Conservation (phyloP, 2,888 invertebrate species). For the Agonopterix arenella region DNA sequence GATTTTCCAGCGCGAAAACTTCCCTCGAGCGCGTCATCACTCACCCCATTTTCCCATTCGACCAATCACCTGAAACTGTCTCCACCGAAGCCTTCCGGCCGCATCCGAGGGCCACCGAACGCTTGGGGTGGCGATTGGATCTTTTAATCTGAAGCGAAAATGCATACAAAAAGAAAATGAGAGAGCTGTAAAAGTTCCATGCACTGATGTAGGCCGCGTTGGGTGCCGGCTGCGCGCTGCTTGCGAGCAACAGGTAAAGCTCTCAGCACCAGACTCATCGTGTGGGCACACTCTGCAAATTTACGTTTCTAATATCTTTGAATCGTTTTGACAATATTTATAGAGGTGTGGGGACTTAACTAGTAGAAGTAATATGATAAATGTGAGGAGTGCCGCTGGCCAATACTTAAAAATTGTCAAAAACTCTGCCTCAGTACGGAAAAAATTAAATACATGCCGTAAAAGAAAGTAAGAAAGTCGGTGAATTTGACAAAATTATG, state of each 20-base stretch:
- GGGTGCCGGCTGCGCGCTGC: slow-evolving; percentile 9
- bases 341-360: too few relatives aligned
- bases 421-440: too few relatives aligned
- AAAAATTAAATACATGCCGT: background rate
- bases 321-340: too few relatives aligned
- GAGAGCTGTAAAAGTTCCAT: slow-evolving; percentile 49
- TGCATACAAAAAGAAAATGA: slow-evolving; percentile 71
- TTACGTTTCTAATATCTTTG: too few relatives aligned
- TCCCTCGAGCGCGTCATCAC: slow-evolving; percentile 68
- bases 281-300: too few relatives aligned
- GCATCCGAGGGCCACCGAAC: slow-evolving; percentile 48
- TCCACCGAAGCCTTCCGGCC: slow-evolving; percentile 45
- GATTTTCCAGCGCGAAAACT: slow-evolving; percentile 70
- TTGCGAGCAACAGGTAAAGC: slow-evolving; percentile 63
- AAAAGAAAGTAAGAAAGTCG: slow-evolving; percentile 18
- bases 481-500: slow-evolving; percentile 35
- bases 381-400: too few relatives aligned
- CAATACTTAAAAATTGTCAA: too few relatives aligned
- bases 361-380: too few relatives aligned
- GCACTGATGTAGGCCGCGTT: slow-evolving; percentile 41
- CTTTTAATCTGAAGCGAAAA: slow-evolving; percentile 75
- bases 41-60: slow-evolving; percentile 53
- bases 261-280: slow-evolving; percentile 14
- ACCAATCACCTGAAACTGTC: slow-evolving; percentile 47
- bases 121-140: slow-evolving; percentile 66